A percentile compares a stretch with the other conserved stretches of the same genome.
Conservation (phyloP, 2,113 vertebrate species). For the Pardalotus punctatus region DNA sequence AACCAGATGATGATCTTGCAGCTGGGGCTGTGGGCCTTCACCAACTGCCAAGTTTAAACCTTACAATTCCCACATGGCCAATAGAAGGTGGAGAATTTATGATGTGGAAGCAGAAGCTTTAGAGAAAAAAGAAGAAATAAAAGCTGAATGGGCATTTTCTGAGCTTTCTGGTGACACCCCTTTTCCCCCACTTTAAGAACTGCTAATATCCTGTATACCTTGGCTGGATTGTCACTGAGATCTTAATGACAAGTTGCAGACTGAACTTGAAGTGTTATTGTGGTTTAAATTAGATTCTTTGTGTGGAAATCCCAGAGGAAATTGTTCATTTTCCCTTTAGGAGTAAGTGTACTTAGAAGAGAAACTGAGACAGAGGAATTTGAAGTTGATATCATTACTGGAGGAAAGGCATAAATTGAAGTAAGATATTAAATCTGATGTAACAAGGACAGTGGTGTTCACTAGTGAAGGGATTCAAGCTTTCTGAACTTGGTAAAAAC, state of each 20-base stretch:
- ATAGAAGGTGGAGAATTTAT: neutral
- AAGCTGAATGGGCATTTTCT: neutral
- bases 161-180: neutral
- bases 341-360: neutral
- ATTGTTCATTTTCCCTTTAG: neutral
- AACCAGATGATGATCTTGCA: neutral
- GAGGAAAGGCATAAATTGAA: neutral
- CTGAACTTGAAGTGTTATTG: neutral
- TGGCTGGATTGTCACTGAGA: neutral
- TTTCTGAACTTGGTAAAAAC: neutral
- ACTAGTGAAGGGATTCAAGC: neutral
- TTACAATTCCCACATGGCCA: neutral
- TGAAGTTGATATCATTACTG: neutral
- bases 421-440: neutral
- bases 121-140: neutral
- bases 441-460: neutral
- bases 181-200: neutral
- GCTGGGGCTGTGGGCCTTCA: neutral
- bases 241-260: neutral
- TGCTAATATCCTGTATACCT: neutral
- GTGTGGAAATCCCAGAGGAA: neutral
- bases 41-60: neutral
- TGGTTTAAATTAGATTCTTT: conserved; percentile 35
- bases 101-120: neutral
- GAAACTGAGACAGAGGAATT: neutral